Evolutionary conservation across 1,140 invertebrate species (phyloP).

Genomic region (Tenebrio molitor): DNA sequence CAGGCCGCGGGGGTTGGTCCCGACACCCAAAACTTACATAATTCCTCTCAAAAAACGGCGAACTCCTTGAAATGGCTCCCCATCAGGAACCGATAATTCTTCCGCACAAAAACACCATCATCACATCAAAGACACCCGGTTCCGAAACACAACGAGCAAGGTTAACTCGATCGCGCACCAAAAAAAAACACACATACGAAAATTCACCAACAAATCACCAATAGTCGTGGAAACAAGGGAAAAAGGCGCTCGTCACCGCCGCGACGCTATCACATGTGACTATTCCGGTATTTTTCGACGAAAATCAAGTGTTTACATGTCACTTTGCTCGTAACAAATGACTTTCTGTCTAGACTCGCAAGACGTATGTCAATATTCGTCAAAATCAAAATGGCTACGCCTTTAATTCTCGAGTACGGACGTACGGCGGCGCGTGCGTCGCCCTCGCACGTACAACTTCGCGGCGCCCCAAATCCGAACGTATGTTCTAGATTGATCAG

Average conservation of each 20-base stretch:
- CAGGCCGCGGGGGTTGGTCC: background rate
- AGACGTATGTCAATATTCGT: slow-evolving; percentile 68
- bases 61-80: slow-evolving; percentile 26
- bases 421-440: slow-evolving; percentile 42
- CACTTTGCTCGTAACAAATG: slow-evolving; percentile 66
- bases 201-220: slow-evolving; percentile 23
- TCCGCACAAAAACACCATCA: slow-evolving; percentile 28
- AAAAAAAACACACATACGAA: slow-evolving; percentile 56
- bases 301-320: slow-evolving; percentile 66
- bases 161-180: slow-evolving; percentile 55
- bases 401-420: slow-evolving; percentile 60
- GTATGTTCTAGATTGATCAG: slow-evolving; percentile 48
- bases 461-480: background rate
- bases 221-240: slow-evolving; percentile 39
- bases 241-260: slow-evolving; percentile 48
- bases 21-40: slow-evolving; percentile 30
- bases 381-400: slow-evolving; percentile 68
- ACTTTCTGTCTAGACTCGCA: slow-evolving; percentile 66
- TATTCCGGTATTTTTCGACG: slow-evolving; percentile 55
- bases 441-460: slow-evolving; percentile 2
- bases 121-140: slow-evolving; percentile 46
- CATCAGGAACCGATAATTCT: slow-evolving; percentile 12
- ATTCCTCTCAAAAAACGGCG: slow-evolving; percentile 34
- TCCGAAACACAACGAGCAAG: slow-evolving; percentile 50
- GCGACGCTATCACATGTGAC: slow-evolving; percentile 58